phyloP scores from a whole-genome alignment of 2,797 vertebrate species.

The Anabacerthia variegaticeps region DNA sequence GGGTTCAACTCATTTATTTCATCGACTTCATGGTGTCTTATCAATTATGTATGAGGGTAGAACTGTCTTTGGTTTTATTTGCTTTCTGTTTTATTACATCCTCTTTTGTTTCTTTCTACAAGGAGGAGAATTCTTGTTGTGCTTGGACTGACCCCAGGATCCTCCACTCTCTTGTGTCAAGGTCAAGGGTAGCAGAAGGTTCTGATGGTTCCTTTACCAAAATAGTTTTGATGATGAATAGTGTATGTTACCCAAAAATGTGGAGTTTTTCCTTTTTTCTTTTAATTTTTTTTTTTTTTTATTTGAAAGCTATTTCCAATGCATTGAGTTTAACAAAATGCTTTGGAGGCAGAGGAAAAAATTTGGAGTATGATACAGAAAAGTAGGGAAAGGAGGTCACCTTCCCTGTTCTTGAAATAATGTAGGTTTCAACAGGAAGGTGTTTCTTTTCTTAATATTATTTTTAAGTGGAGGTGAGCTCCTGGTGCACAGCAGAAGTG shows the following conservation, averaged over 20 bases:
- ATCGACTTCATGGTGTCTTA: neutral
- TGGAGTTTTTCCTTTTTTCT: accelerated
- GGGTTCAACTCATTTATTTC: neutral
- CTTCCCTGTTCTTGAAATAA: neutral
- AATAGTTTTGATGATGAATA: neutral
- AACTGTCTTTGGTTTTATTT: neutral
- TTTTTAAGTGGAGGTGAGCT: neutral
- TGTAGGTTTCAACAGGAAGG: neutral
- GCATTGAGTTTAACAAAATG: neutral
- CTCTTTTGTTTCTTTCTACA: neutral
- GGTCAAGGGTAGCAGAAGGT: neutral
- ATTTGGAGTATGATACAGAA: neutral
- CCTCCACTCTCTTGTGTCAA: neutral
- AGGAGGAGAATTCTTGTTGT: neutral
- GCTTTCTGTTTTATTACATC: neutral
- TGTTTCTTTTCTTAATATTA: neutral
- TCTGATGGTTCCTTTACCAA: neutral
- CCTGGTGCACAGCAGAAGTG: accelerated
- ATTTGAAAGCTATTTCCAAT: neutral
- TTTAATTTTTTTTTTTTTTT: neutral
- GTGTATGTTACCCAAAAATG: neutral
- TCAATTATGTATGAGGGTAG: neutral
- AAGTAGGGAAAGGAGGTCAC: neutral
- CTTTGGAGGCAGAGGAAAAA: neutral
- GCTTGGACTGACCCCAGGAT: neutral